Evolutionary conservation across 1,140 invertebrate species (phyloP), one percentile per base, ranked within the genome.

Genomic region (Ctenoplectra terminalis): DNA sequence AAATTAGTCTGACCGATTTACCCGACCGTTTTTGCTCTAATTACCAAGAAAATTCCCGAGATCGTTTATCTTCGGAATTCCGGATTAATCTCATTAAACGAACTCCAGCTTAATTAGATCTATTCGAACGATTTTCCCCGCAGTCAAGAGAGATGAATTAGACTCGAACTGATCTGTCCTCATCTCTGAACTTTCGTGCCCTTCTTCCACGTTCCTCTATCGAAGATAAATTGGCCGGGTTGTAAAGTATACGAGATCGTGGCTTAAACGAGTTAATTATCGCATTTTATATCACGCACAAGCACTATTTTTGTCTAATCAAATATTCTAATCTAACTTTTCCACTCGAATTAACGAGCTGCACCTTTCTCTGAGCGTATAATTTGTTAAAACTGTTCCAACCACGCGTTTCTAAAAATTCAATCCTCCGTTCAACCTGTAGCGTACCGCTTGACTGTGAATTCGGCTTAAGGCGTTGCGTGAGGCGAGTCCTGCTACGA

Each of bases 391-490:
- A 6, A 0, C 40, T 37, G n/a, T 26, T 56, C n/a, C 23, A 23
- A 31, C 31, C 43, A 61, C 56, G 58, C 72, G 72, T 63, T 56
- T 74, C 58, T 50, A 11, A 43, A 46, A 64, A 64, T 13, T 23
- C 23, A 20, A 48, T 17, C 2, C 29, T 6, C n/a, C 8, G 17
- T 17, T 11, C 3, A 23, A 43, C 20, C 29, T 23, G 29, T 11
- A 23, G 23, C 20, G 31, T n/a, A 34, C 23, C 26, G 34, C 34
- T 54, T 23, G 52, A 23, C 15, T 67, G 74, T 54, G 74, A 66
- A 58, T 40, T 17, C 40, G 64, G 37, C 73, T 71, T 79, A 79
- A 79, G 26, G 43, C 69, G 76, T 72, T 40, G 76, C 76, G 76
- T 61, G 76, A 54, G 46, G 34, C 74, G 26, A 67, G 26, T n/a